phyloP scores from a whole-genome alignment of 2,113 vertebrate genomes.

The Phrynosoma blainvillii region DNA sequence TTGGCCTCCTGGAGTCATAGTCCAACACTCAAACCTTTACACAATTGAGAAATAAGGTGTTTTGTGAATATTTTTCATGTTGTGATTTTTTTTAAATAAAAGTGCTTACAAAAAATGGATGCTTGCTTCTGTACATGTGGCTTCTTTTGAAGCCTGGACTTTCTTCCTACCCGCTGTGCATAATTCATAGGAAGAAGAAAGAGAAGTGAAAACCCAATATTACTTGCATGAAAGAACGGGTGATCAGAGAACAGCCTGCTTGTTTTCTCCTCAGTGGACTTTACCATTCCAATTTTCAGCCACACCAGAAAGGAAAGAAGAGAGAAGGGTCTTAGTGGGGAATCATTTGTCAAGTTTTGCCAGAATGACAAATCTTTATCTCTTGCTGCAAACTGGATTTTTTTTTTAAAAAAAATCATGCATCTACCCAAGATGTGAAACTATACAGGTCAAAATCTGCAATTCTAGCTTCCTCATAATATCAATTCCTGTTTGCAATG shows the following conservation, averaged over 20 bases:
- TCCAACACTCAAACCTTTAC: no score
- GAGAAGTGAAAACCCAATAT: background rate
- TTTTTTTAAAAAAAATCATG: rapidly evolving
- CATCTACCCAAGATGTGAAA: background rate
- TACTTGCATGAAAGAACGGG: background rate
- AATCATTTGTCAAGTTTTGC: background rate
- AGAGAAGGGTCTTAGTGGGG: background rate
- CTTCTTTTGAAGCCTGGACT: background rate
- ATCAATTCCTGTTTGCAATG: background rate
- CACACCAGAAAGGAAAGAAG: background rate
- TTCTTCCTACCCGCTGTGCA: background rate
- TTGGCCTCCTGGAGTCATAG: no score
- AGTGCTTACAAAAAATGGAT: background rate
- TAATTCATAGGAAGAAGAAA: background rate
- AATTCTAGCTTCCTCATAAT: background rate
- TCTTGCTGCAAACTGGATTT: background rate
- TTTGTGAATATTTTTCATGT: no score
- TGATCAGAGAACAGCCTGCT: background rate
- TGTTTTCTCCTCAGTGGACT: background rate
- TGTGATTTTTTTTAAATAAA: no score
- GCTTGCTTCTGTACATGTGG: no score
- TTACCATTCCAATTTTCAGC: slow-evolving; percentile 8
- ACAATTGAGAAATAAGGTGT: no score
- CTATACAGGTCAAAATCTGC: background rate
- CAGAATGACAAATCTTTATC: background rate